Evolutionary conservation across 2,113 vertebrate genomes (phyloP).

Genomic region (Lagenorhynchus albirostris): DNA sequence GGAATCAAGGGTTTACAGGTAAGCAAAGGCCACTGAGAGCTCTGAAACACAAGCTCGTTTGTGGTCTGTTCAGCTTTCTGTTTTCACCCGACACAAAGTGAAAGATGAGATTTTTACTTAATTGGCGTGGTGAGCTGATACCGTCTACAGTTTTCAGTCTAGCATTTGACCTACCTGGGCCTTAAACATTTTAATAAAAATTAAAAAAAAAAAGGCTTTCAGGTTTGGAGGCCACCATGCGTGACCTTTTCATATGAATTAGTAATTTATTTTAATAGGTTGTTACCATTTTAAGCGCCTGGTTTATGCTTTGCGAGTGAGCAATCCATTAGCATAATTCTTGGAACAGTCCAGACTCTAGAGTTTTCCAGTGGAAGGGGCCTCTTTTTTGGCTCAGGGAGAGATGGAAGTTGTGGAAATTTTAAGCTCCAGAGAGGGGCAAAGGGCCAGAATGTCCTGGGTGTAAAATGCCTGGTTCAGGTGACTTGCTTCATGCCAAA

Average conservation of each 20-base stretch:
- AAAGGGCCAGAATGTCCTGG: neutral
- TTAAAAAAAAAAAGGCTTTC: neutral
- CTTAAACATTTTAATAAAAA: neutral
- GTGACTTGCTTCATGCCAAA: neutral
- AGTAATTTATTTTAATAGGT: constrained; percentile 45
- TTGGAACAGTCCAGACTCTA: neutral
- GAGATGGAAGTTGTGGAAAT: neutral
- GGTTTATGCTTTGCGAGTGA: neutral
- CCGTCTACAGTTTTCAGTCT: neutral
- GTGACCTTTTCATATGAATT: neutral
- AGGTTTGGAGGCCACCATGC: neutral
- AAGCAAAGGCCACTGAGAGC: neutral
- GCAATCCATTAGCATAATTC: constrained; percentile 27
- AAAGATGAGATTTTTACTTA: constrained; percentile 51
- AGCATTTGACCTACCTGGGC: neutral
- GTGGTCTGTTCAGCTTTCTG: constrained; percentile 44
- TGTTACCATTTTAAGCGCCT: constrained; percentile 1
- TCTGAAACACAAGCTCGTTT: neutral
- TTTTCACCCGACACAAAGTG: constrained; percentile 53
- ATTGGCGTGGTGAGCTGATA: neutral
- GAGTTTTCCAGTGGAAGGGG: neutral
- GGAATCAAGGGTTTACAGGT: constrained; percentile 18
- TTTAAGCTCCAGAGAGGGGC: neutral
- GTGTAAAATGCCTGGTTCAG: neutral
- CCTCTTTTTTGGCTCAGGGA: neutral